These are phyloP conservation scores for Eupithecia inturbata DNA, from an alignment of 2,888 invertebrate genomes.

Conservation along the genomic window DNA sequence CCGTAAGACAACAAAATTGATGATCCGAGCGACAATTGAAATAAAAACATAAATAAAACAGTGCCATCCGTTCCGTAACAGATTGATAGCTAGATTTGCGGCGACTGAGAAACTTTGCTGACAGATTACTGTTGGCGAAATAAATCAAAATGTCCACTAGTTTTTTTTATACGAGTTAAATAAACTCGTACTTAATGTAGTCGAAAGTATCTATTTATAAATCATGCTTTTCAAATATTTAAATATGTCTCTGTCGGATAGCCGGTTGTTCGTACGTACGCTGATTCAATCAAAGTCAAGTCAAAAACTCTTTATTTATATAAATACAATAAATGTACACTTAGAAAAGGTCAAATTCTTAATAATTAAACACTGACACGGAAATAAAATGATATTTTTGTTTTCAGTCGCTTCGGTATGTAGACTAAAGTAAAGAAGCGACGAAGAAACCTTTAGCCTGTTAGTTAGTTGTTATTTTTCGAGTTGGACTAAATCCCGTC, in stretches of 20 bases:
- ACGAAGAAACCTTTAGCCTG: too few species aligned
- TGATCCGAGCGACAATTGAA: constrained; percentile 51
- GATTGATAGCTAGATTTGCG: constrained; percentile 61
- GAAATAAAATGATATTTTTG: too few species aligned
- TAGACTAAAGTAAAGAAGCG: too few species aligned
- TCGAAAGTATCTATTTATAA: neutral
- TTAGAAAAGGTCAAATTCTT: too few species aligned
- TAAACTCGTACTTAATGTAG: neutral
- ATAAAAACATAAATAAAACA: constrained; percentile 56
- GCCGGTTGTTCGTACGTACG: neutral
- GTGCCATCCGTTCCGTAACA: constrained; percentile 49
- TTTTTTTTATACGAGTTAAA: constrained; percentile 34
- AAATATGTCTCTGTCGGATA: neutral
- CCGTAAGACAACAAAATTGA: constrained; percentile 44
- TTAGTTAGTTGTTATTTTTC: too few species aligned
- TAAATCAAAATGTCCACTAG: constrained; percentile 53
- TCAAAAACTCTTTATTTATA: too few species aligned
- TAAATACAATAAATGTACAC: too few species aligned
- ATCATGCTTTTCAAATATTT: neutral
- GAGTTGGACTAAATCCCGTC: too few species aligned
- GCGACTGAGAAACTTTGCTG: constrained; percentile 59
- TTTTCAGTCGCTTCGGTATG: too few species aligned
- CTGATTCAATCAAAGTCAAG: too few species aligned
- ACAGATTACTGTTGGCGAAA: constrained; percentile 58
- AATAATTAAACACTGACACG: too few species aligned